phyloP scores from a whole-genome alignment of 37 sponge, comb jelly and placozoan species.

The Chondrosia reniformis region DNA sequence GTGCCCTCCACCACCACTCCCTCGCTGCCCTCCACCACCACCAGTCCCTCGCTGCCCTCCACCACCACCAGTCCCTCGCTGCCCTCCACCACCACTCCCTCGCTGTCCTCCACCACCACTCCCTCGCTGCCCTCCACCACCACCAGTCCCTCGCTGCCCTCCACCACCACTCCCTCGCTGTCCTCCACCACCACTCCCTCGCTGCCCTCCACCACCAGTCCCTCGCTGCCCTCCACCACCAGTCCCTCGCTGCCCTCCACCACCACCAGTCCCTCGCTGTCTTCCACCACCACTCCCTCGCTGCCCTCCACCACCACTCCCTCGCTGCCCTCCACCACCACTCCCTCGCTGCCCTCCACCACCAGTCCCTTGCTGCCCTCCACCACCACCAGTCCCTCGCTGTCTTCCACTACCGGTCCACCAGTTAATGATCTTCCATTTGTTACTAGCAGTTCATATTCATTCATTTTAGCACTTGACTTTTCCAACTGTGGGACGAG shows the following conservation, averaged over 20 bases:
- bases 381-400: neutral
- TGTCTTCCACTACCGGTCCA: conserved; percentile 1
- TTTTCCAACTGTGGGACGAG: neutral
- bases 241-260: no score
- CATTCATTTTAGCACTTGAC: neutral
- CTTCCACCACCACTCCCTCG: no score
- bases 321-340: no score
- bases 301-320: no score
- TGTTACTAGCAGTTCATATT: neutral
- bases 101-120: neutral
- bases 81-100: neutral
- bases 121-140: neutral
- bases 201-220: no score
- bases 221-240: no score
- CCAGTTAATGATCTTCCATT: neutral
- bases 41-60: conserved; percentile 3
- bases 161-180: no score
- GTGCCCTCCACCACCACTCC: neutral
- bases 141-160: neutral
- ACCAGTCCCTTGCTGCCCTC: no score
- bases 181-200: no score
- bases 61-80: neutral
- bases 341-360: no score
- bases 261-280: no score
- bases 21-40: neutral